Percentiles rank a stretch among this genome's conserved stretches.
Conservation (phyloP, 2,888 invertebrate species). For the Caenorhabditis angaria region DNA sequence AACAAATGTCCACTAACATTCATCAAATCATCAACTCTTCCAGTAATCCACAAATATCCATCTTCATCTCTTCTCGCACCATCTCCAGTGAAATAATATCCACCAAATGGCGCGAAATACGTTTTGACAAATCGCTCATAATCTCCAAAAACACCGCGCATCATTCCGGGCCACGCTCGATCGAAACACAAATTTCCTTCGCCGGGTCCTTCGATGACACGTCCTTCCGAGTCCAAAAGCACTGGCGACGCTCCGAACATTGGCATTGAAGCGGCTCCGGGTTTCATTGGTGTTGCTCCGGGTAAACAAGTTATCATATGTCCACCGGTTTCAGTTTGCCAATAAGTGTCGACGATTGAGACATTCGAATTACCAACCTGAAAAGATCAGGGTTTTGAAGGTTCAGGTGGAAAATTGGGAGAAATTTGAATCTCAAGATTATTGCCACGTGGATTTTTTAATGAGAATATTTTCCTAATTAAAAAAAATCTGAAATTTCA, state of each 20-base stretch:
- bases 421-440: too few relatives aligned
- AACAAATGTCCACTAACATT: slow-evolving; percentile 97
- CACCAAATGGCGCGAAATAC: slow-evolving; percentile 94
- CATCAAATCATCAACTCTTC: slow-evolving; percentile 90
- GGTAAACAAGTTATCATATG: slow-evolving; percentile 95
- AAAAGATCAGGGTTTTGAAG: too few relatives aligned
- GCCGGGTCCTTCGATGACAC: slow-evolving; percentile 59
- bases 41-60: slow-evolving; percentile 79
- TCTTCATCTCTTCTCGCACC: slow-evolving; percentile 82
- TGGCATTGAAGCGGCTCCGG: slow-evolving; percentile 95
- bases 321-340: slow-evolving; percentile 99
- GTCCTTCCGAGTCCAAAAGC: slow-evolving; percentile 84
- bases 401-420: too few relatives aligned
- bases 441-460: too few relatives aligned
- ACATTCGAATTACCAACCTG: slow-evolving; percentile 75
- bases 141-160: slow-evolving; percentile 91
- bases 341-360: slow-evolving; percentile 96
- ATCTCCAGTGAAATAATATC: slow-evolving; percentile 97
- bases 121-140: slow-evolving; percentile 85
- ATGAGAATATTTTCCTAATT: too few relatives aligned
- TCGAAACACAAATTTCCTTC: slow-evolving; percentile 79
- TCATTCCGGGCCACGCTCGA: slow-evolving; percentile 97
- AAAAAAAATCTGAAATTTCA: too few relatives aligned
- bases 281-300: slow-evolving; percentile 94
- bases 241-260: slow-evolving; percentile 95